Base-by-base conservation (phyloP, 2,888 invertebrate genomes). In the Rhagonycha fulva region DNA sequence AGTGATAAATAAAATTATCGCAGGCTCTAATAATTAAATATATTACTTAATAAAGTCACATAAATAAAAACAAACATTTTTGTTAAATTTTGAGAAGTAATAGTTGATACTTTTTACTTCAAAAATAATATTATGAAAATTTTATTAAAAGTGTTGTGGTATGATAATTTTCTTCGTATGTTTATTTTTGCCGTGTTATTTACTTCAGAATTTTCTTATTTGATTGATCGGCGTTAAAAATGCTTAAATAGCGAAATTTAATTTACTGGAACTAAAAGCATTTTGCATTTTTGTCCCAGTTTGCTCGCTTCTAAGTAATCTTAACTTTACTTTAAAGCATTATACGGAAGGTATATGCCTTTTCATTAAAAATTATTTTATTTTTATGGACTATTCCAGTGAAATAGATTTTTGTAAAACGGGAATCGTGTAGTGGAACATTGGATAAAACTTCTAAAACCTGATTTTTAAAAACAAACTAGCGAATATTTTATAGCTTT, bases 171-270 rank as follows among this genome's bases (percentile, higher is more conserved):
- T 47, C 47, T 47, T 47, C 47, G 47, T 47, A 47, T 47, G 47
- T 47, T 47, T 47, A 47, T 47, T 47, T 82, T 80, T 80, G 81
- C 81, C 83, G 80, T 79, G 80, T 81, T 82, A 81, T 82, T 82
- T 82, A 81, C 81, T 74, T 76, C 76, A 79, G 79, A 80, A 77
- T 76, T 70, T 78, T 79, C 74, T 75, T 68, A 78, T 78, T 79
- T 80, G 81, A 81, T 81, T 81, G 80, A 81, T 82, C 80, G 80
- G 78, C 80, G 81, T 77, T 47, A 81, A 81, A 81, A 82, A 77
- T 80, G 80, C 77, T 76, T 70, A 78, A 80, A 78, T 80, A 78
- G 79, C 81, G 78, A 79, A 82, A 82, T 81, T 83, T 82, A 82
- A 82, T 82, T 82, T 80, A 78, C 73, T 76, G 79, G 79, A 81